phyloP scores from a whole-genome alignment of 1,140 invertebrate species.

The Aphidius ervi region DNA sequence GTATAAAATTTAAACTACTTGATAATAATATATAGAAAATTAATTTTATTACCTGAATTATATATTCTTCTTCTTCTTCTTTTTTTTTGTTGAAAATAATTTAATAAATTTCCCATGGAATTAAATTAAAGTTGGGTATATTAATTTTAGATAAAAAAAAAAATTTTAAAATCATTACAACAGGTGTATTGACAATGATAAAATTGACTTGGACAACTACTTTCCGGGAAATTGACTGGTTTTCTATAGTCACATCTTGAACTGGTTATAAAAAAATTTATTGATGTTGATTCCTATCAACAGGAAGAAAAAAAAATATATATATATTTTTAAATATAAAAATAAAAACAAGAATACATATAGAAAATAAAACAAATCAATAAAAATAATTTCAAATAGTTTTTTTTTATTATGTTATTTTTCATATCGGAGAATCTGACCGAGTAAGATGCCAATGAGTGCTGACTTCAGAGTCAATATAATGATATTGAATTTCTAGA shows the following conservation, averaged over 20 bases:
- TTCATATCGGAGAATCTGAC: constrained; percentile 14
- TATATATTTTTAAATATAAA: background rate
- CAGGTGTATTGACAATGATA: constrained; percentile 19
- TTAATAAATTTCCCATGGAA: constrained; percentile 9
- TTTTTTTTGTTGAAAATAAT: no score
- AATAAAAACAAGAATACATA: no score
- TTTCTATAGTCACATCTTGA: constrained; percentile 1
- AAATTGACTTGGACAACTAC: constrained; percentile 22
- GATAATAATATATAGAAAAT: no score
- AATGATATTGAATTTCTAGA: no score
- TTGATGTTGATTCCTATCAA: constrained; percentile 9
- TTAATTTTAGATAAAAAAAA: constrained; percentile 5
- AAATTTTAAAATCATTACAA: constrained; percentile 12
- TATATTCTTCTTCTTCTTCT: no score
- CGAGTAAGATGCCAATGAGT: constrained; percentile 15
- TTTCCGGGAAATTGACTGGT: constrained; percentile 21
- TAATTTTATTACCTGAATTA: no score
- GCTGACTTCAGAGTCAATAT: background rate
- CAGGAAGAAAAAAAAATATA: constrained; percentile 10
- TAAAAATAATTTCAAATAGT: no score
- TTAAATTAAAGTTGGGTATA: background rate
- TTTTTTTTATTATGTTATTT: no score
- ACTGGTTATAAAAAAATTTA: constrained; percentile 16
- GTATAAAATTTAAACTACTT: no score
- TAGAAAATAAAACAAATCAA: no score